Evolutionary conservation across 2,888 invertebrate genomes (phyloP).

Genomic region (Lottia gigantea): DNA sequence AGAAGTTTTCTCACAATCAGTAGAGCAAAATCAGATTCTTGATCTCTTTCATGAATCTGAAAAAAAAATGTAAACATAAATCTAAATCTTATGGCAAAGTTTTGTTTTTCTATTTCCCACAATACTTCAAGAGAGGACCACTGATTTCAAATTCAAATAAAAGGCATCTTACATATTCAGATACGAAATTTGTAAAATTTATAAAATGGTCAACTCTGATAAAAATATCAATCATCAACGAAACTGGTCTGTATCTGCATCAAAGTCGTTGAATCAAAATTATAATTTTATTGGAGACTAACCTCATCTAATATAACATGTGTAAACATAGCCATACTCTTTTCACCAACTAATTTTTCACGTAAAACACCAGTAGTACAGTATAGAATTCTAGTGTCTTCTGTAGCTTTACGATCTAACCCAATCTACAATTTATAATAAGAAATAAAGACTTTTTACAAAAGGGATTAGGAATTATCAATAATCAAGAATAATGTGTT

Average conservation of each 20-base stretch:
- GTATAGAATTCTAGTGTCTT: conserved; percentile 83
- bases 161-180: background rate
- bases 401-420: conserved; percentile 69
- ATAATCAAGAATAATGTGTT: no score
- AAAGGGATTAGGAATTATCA: no score
- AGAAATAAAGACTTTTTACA: no score
- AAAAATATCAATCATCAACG: no score
- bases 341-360: conserved; percentile 79
- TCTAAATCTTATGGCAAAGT: no score
- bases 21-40: conserved; percentile 90
- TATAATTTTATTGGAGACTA: background rate
- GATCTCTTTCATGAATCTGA: conserved; percentile 90
- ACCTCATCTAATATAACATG: conserved; percentile 91
- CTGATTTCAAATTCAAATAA: no score
- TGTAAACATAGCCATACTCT: conserved; percentile 82
- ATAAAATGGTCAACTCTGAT: background rate
- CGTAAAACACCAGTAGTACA: conserved; percentile 91
- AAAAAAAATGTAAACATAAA: conserved; percentile 8
- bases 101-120: no score
- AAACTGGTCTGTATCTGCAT: no score
- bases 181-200: background rate
- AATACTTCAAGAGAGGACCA: no score
- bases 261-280: no score
- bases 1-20: conserved; percentile 84
- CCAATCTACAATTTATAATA: conserved; percentile 54